phyloP scores from a whole-genome alignment of 2,113 vertebrate genomes.

The Pica pica region DNA sequence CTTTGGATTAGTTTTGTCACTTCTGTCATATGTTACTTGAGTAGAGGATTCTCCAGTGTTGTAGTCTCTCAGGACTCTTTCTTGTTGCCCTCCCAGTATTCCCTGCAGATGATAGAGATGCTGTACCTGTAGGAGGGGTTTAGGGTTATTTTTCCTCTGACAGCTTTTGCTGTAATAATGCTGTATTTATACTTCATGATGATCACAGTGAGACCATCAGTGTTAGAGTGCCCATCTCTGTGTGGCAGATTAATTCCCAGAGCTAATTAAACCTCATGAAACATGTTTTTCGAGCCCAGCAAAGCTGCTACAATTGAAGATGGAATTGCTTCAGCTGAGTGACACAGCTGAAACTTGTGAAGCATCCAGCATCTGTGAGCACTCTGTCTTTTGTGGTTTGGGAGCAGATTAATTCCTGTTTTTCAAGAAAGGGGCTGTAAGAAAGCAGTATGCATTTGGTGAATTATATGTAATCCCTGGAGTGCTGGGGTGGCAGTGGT shows the following conservation, averaged over 20 bases:
- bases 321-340: not conserved
- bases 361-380: not conserved
- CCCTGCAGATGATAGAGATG: not conserved
- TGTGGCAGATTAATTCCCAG: not conserved
- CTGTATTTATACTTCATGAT: not conserved
- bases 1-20: conserved; percentile 7
- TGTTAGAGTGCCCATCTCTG: not conserved
- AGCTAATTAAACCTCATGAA: not conserved
- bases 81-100: not conserved
- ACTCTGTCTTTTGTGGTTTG: not conserved
- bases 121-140: not conserved
- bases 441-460: not conserved
- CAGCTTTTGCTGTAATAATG: not conserved
- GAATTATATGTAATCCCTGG: not conserved
- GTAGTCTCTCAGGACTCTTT: not conserved
- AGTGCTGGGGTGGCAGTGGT: not conserved
- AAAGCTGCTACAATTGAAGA: not conserved
- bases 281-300: not conserved
- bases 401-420: not conserved
- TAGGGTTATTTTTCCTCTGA: not conserved
- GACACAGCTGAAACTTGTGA: not conserved
- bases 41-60: not conserved
- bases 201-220: not conserved
- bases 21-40: not conserved
- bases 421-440: not conserved